These are phyloP conservation scores for Yponomeuta evonymella DNA, from an alignment of 2,888 invertebrate species.

Conservation along the genomic window DNA sequence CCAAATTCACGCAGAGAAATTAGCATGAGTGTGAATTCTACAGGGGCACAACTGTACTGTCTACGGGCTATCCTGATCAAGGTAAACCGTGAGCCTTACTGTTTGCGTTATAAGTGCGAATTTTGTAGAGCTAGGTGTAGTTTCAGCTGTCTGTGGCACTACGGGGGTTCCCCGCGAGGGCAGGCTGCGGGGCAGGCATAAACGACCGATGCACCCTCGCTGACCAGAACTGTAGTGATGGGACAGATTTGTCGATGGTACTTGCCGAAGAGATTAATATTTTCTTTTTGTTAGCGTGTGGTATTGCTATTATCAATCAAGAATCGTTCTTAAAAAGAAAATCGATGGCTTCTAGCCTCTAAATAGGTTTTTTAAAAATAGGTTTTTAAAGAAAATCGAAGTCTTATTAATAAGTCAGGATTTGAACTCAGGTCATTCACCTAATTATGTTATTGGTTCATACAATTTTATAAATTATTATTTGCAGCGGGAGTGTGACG, in stretches of 20 bases:
- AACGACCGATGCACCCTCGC: slow-evolving; percentile 54
- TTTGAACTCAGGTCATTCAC: too few relatives aligned
- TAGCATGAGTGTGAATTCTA: slow-evolving; percentile 54
- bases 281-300: too few relatives aligned
- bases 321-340: too few relatives aligned
- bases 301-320: too few relatives aligned
- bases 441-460: too few relatives aligned
- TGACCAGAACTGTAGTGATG: slow-evolving; percentile 36
- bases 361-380: too few relatives aligned
- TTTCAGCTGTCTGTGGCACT: neutral
- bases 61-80: neutral
- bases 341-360: too few relatives aligned
- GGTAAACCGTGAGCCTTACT: neutral
- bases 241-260: neutral
- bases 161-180: slow-evolving; percentile 25
- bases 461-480: too few relatives aligned
- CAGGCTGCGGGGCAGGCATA: slow-evolving; percentile 33
- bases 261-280: too few relatives aligned
- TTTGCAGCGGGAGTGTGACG: too few relatives aligned
- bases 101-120: neutral
- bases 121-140: slow-evolving; percentile 20
- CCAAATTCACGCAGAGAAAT: neutral
- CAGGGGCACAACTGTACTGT: slow-evolving; percentile 25
- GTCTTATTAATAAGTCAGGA: too few relatives aligned
- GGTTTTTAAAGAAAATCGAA: too few relatives aligned